Evolutionary conservation across 2,888 invertebrate species (phyloP).

Genomic region (Cacoxenus indagator): DNA sequence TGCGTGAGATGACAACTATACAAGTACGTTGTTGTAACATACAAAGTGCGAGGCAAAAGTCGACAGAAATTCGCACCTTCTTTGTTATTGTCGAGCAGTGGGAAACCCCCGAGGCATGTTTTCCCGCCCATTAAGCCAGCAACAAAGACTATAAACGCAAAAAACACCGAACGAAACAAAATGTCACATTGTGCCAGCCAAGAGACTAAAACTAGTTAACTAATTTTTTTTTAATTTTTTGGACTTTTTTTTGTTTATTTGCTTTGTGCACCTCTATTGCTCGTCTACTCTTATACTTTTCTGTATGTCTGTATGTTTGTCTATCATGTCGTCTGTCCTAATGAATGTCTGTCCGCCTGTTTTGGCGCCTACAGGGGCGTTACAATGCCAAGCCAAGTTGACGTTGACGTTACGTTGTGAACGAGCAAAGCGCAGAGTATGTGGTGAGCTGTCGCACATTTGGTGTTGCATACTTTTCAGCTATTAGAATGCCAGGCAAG

Average conservation of each 20-base stretch:
- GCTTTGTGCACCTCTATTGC: background rate
- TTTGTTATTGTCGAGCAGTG: too few relatives aligned
- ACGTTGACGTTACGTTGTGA: background rate
- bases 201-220: background rate
- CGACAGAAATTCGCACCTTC: too few relatives aligned
- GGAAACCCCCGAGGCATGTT: too few relatives aligned
- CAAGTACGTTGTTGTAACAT: too few relatives aligned
- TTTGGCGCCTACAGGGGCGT: background rate
- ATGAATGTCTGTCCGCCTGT: too few relatives aligned
- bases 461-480: background rate
- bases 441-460: too few relatives aligned
- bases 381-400: background rate
- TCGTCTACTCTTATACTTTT: background rate
- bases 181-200: background rate
- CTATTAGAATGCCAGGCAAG: background rate
- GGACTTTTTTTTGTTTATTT: background rate
- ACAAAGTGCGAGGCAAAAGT: too few relatives aligned
- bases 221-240: background rate
- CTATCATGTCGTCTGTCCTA: too few relatives aligned
- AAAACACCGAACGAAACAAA: background rate
- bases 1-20: too few relatives aligned
- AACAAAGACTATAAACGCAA: background rate
- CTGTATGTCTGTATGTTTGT: background rate
- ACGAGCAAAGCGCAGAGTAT: background rate
- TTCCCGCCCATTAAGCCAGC: too few relatives aligned